Conservation (phyloP, 2,888 invertebrate species). For the Amorpha juglandis region DNA sequence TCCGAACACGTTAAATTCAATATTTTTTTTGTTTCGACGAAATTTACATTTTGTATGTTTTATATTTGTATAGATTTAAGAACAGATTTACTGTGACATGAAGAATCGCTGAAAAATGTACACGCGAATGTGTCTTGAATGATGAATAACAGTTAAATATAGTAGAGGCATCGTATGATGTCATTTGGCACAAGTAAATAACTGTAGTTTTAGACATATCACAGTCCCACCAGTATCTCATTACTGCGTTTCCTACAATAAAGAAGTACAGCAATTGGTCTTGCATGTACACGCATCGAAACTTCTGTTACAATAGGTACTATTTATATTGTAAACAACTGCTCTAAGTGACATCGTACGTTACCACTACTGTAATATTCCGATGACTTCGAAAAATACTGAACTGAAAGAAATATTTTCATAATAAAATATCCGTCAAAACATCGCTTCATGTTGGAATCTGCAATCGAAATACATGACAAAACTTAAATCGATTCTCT, state of each 20-base stretch:
- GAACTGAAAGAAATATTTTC: neutral
- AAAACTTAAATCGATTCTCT: neutral
- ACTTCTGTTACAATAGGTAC: no score
- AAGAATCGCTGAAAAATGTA: neutral
- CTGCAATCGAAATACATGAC: neutral
- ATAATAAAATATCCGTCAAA: neutral
- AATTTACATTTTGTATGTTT: conserved; percentile 56
- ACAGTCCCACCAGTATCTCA: no score
- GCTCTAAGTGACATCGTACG: no score
- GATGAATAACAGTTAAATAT: neutral
- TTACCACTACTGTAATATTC: no score
- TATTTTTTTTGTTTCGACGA: conserved; percentile 39
- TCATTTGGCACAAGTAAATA: no score
- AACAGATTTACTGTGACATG: conserved; percentile 30
- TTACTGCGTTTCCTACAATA: no score
- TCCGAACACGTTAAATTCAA: conserved; percentile 36
- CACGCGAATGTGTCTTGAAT: neutral
- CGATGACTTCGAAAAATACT: neutral
- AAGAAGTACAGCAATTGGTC: no score
- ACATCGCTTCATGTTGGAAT: neutral
- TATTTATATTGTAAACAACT: no score
- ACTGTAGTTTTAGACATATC: no score
- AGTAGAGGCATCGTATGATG: no score
- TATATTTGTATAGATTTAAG: conserved; percentile 48
- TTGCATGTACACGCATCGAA: no score